Evolutionary conservation across 1,140 invertebrate genomes (phyloP), one percentile per base, ranked within the genome.

Genomic region (Achroia grisella): DNA sequence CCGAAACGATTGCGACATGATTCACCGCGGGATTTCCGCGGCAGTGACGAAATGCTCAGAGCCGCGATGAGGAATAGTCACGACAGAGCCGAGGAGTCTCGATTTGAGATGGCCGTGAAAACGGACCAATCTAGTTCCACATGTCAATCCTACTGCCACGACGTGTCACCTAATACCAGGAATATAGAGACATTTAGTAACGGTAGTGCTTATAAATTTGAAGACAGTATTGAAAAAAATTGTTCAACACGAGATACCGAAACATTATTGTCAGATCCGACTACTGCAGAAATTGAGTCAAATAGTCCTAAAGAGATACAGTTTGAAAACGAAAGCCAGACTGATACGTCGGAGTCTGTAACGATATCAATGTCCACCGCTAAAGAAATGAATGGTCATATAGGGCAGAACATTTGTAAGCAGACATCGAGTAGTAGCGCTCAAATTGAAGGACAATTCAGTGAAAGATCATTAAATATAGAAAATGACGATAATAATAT

Each of bases 1-100:
- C 70, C 65, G 4, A 63, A 66, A 28, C 56, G 69, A 0, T 53
- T 70, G n/a, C 62, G 70, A 1, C 46, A 66, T 1, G 74, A 73
- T 10, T 56, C 66, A 1, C 44, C 60, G 5, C 53, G 53, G 6
- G 55, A 66, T 39, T 37, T 45, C 36, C 53, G 52, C 10, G 51
- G 54, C 31, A 39, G 60, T 55, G 28, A 62, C 47, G 41, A 58
- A 47, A 42, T 67, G 68, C 15, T 62, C 37, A 14, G 51, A 31
- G 27, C 58, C 10, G 57, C 56, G 14, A 55, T 64, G 43, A 36
- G 37, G 17, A 47, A 47, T 31, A 47, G 37, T 11, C 34, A 34
- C 31, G 36, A 47, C 17, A n/a, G 37, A 9, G 35, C 45, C 11
- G 33, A 36, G 34, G 45, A 47, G 11, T 31, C 31, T 5, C 45